phyloP scores from a whole-genome alignment of 2,113 vertebrate genomes.

The Nyctereutes procyonoides region DNA sequence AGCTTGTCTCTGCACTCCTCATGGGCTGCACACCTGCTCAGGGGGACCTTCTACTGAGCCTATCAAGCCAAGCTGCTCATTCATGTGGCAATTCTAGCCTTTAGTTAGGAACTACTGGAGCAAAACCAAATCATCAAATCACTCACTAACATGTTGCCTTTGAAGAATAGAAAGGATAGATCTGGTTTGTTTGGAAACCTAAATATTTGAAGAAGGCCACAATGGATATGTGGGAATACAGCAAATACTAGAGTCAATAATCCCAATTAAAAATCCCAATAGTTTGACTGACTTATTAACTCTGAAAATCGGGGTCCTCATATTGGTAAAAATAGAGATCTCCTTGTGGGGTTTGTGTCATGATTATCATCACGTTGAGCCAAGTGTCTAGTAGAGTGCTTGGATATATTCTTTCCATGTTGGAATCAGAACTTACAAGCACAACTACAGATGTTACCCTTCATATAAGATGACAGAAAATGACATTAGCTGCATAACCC shows the following conservation, averaged over 20 bases:
- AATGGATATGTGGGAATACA: neutral
- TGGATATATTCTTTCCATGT: neutral
- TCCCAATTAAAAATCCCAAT: neutral
- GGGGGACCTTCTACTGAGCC: neutral
- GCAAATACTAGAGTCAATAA: neutral
- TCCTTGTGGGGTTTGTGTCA: neutral
- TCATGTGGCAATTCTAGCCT: neutral
- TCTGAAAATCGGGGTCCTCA: neutral
- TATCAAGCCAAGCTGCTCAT: neutral
- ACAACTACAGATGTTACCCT: neutral
- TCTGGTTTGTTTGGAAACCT: neutral
- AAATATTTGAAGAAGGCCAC: constrained; percentile 45
- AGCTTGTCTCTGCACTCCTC: neutral
- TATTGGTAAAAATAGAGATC: neutral
- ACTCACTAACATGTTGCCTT: neutral
- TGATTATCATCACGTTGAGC: neutral
- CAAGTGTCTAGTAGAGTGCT: neutral
- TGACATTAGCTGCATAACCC: accelerated
- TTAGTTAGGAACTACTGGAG: neutral
- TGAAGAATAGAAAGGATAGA: neutral
- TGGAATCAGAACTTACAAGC: neutral
- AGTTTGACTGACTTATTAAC: neutral
- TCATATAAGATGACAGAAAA: neutral
- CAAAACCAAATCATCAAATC: neutral
- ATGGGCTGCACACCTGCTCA: constrained; percentile 39